phyloP scores from a whole-genome alignment of 2,888 invertebrate species.

The Orgyia antiqua region DNA sequence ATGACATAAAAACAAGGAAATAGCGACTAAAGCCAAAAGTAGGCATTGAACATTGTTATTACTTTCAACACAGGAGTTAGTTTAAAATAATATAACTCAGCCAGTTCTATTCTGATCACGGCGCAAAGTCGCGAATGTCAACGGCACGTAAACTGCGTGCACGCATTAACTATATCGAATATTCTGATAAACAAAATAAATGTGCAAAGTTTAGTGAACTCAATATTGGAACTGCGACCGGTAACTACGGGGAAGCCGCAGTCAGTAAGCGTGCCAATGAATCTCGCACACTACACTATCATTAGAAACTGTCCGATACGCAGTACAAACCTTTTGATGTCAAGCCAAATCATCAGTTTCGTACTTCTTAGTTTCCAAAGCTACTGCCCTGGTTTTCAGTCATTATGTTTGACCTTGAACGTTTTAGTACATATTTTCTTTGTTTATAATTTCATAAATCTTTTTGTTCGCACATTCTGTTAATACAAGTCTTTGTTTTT shows the following conservation, averaged over 20 bases:
- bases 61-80: constrained; percentile 23
- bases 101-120: constrained; percentile 47
- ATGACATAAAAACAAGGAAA: too few relatives aligned
- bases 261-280: constrained; percentile 36
- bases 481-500: too few relatives aligned
- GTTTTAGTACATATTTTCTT: too few relatives aligned
- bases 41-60: too few relatives aligned
- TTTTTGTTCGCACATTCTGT: too few relatives aligned
- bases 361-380: constrained; percentile 9
- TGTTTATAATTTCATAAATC: too few relatives aligned
- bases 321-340: constrained; percentile 25
- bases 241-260: constrained; percentile 28
- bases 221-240: constrained; percentile 18
- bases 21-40: too few relatives aligned
- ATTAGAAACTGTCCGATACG: constrained; percentile 26
- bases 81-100: constrained; percentile 32
- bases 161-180: constrained; percentile 29
- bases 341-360: constrained; percentile 24
- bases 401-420: constrained; percentile 2
- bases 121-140: constrained; percentile 56
- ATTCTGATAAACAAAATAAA: constrained; percentile 53
- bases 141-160: constrained; percentile 54
- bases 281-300: constrained; percentile 25
- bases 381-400: constrained; percentile 2
- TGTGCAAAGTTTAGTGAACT: constrained; percentile 52